Evolutionary conservation across 2,113 vertebrate genomes (phyloP), one percentile per base, ranked within the genome.

Genomic region (Entomyzon cyanotis): DNA sequence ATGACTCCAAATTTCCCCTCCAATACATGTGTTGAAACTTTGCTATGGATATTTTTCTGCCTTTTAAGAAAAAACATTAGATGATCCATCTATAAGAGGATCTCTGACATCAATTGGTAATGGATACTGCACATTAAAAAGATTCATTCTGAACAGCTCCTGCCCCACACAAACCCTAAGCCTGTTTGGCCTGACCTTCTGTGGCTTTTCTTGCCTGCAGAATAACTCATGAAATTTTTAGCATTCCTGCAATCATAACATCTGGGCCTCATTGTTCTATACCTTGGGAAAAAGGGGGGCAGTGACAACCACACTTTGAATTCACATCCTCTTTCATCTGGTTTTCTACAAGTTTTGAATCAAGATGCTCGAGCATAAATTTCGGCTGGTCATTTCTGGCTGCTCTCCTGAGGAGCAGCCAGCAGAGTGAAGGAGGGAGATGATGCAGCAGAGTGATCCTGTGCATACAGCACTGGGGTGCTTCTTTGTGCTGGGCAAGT

Each of bases 211-310:
- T 84, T 85, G 90, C 83, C 94, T 97, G 91, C 4, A 35, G 83
- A 97, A 92, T 97, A 89, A 96, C 91, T 97, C 64, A 96, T 16
- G 87, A 92, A 86, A 97, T 97, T 98, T 97, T 96, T 97, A 65
- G 73, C 96, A 96, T 97, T 96, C 97, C 93, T 95, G 28, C 62
- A 52, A 46, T 73, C 44, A 65, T 80, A 83, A 93, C 98, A 97
- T 97, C 97, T 98, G 97, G 90, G 94, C 91, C 96, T 90, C 35
- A 58, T 71, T 96, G 95, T 94, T 86, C 84, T 44, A 22, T 64
- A 79, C 65, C 70, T 84, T 89, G 71, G 97, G 90, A 97, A 89
- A 96, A 94, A 95, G 70, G 39, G 64, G 59, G 25, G n/a, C 63
- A 35, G 78, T 64, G 69, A 81, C 75, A 95, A 87, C 63, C n/a